phyloP scores from a whole-genome alignment of 2,113 vertebrate genomes.

The Rafetus swinhoei region DNA sequence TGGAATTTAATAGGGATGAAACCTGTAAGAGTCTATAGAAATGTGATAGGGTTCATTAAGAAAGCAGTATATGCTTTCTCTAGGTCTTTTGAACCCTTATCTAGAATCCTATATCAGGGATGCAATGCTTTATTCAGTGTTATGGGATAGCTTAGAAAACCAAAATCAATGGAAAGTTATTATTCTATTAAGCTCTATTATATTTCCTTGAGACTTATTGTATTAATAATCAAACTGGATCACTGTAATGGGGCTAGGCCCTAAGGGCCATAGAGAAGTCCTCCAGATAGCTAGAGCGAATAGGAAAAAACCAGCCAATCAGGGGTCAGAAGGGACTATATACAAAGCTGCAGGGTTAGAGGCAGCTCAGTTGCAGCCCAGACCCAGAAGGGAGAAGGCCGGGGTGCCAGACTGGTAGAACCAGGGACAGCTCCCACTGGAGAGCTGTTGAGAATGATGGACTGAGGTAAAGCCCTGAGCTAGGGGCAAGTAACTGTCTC shows the following conservation, averaged over 20 bases:
- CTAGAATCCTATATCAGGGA: not conserved
- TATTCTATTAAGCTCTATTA: slow-evolving; percentile 19
- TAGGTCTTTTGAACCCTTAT: slow-evolving; percentile 23
- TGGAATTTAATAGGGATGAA: not conserved
- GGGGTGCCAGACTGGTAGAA: too few relatives aligned
- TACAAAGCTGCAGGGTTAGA: too few relatives aligned
- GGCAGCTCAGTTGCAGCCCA: too few relatives aligned
- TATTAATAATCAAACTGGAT: slow-evolving; percentile 31
- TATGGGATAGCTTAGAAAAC: slow-evolving; percentile 4
- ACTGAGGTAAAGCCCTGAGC: too few relatives aligned
- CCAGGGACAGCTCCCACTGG: too few relatives aligned
- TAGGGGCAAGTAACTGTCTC: too few relatives aligned
- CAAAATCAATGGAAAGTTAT: not conserved
- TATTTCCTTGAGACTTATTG: slow-evolving; percentile 34
- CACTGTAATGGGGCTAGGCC: not conserved
- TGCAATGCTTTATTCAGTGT: slow-evolving; percentile 48
- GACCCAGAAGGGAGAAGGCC: too few relatives aligned
- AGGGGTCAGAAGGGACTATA: too few relatives aligned
- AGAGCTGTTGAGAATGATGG: too few relatives aligned
- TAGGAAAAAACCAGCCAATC: too few relatives aligned
- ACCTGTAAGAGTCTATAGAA: not conserved
- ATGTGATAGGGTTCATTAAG: not conserved
- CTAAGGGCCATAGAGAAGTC: too few relatives aligned
- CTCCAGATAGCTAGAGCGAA: too few relatives aligned
- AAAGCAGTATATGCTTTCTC: not conserved